phyloP scores from a whole-genome alignment of 2,113 vertebrate species.

The Phaethon lepturus region DNA sequence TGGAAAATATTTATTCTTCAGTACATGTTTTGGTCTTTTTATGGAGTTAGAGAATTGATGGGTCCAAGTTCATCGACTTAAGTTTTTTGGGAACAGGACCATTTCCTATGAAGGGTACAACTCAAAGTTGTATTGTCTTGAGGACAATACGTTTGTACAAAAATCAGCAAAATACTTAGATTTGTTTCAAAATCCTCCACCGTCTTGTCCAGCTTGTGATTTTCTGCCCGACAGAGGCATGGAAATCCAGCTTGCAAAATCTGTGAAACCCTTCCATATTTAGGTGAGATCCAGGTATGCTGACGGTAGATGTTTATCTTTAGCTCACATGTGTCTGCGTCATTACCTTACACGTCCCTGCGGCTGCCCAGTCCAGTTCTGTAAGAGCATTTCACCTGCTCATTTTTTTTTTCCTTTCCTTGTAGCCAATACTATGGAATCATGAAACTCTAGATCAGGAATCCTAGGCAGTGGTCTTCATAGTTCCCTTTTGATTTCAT shows the following conservation, averaged over 20 bases:
- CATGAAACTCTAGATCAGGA: not conserved
- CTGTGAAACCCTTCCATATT: not conserved
- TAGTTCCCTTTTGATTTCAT: not conserved
- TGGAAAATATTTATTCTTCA: not conserved
- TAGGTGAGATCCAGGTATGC: not conserved
- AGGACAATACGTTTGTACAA: not conserved
- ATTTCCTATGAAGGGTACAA: not conserved
- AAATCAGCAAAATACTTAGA: not conserved
- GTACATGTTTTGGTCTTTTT: slow-evolving; percentile 4
- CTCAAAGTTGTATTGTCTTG: not conserved
- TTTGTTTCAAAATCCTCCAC: not conserved
- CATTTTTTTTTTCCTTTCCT: not conserved
- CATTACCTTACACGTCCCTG: not conserved
- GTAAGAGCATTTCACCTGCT: not conserved
- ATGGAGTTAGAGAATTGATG: not conserved
- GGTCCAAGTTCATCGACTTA: not conserved
- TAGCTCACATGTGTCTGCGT: not conserved
- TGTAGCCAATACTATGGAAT: not conserved
- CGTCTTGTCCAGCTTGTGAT: not conserved
- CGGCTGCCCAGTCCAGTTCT: not conserved
- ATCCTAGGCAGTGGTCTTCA: not conserved
- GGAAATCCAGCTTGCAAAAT: not conserved
- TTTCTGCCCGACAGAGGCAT: not conserved
- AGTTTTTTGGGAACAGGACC: not conserved
- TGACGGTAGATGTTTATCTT: not conserved